Base-by-base conservation (phyloP, 2,797 vertebrate genomes). In the Synanceia verrucosa region DNA sequence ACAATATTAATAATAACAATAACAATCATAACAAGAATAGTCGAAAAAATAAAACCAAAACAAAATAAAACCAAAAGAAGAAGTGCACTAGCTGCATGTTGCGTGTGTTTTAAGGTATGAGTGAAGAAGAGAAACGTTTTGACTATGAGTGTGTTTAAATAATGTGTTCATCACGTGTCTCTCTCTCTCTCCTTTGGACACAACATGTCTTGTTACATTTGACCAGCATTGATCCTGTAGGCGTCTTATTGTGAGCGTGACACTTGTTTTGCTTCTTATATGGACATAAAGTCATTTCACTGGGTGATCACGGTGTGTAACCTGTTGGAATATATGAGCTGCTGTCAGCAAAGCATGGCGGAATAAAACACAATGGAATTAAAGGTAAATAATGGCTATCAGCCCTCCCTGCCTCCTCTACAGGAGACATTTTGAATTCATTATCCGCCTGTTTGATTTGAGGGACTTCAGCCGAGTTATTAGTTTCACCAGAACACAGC, bases 401-500 rank as follows among this genome's bases (percentile, higher is more conserved):
- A 39, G 28, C 13, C 41, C 23, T 10, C 18, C 39, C 13, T 7
- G 52, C 31, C 47, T 60, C 29, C 18, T 29, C 8, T 21, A 3
- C n/a, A 48, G 65, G 51, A 69, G 78, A 83, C 78, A 74, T 78
- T 84, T 87, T 85, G 78, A 82, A 82, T 79, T 33, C 23, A 75
- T 76, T 76, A 70, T 18, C 2, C 1, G 36, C 19, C 21, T 28
- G 13, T 61, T 66, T 44, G 21, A 58, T 61, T 23, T 31, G 18
- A 12, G n/a, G 33, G 18, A 48, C 6, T 13, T 52, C 23, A 64
- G 13, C 19, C 1, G 5, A 53, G 21, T 19, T 4, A 21, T 44
- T 9, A 31, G 10, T 33, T 21, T 26, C 34, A 26, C 33, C 21
- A 10, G 37, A 39, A 53, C n/a, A 34, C 53, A n/a, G 3, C 2